Conservation (phyloP, 2,888 invertebrate genomes). For the Tetranychus truncatus region DNA sequence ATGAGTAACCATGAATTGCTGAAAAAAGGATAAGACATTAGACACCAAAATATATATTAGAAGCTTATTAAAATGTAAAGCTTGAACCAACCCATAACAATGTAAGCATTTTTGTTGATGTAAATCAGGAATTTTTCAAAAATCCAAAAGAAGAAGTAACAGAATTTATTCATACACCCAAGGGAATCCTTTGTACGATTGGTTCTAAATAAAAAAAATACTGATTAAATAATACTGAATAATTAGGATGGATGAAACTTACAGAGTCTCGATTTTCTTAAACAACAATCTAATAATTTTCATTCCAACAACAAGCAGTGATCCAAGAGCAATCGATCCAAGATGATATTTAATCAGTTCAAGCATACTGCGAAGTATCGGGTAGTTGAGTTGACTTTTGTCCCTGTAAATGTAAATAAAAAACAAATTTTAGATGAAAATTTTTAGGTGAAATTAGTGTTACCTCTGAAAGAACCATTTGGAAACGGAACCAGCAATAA, state of each 20-base stretch:
- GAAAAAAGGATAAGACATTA: background rate
- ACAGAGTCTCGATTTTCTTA: slow-evolving; percentile 74
- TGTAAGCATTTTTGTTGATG: slow-evolving; percentile 84
- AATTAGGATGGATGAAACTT: slow-evolving; percentile 32
- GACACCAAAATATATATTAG: background rate
- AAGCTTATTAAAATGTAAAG: background rate
- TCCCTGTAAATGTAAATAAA: background rate
- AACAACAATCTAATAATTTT: slow-evolving; percentile 74
- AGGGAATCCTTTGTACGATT: slow-evolving; percentile 14
- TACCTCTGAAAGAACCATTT: slow-evolving; percentile 40
- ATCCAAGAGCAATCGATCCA: slow-evolving; percentile 86
- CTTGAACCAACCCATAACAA: slow-evolving; percentile 48
- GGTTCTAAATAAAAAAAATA: background rate
- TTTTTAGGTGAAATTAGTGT: background rate
- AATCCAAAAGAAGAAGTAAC: slow-evolving; percentile 74
- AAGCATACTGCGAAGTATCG: slow-evolving; percentile 37
- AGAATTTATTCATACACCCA: slow-evolving; percentile 43
- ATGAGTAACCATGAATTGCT: slow-evolving; percentile 26
- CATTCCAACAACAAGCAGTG: slow-evolving; percentile 74
- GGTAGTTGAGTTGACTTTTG: slow-evolving; percentile 31
- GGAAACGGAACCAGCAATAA: slow-evolving; percentile 29
- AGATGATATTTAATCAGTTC: slow-evolving; percentile 55
- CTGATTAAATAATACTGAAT: background rate
- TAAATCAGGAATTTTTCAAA: slow-evolving; percentile 77
- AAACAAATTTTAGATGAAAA: background rate